These are phyloP conservation scores for Neosilurus hyrtlii DNA, from an alignment of 2,797 vertebrate genomes.

Conservation along the genomic window DNA sequence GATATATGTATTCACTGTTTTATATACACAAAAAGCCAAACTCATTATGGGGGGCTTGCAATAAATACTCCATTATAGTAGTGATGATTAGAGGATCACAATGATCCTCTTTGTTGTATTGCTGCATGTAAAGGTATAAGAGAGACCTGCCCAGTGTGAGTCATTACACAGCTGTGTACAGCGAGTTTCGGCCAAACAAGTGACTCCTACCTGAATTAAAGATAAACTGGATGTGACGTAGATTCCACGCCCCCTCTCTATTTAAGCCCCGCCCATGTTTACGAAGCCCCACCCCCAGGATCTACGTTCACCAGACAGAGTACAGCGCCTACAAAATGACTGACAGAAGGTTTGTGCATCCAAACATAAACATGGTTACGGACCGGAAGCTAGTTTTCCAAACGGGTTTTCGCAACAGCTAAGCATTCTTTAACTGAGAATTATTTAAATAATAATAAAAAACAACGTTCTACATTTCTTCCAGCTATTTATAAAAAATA, in stretches of 20 bases:
- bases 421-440: too few relatives aligned
- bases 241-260: neutral
- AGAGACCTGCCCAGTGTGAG: conserved; percentile 4
- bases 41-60: neutral
- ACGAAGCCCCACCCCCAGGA: neutral
- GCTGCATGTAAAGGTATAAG: neutral
- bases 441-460: too few relatives aligned
- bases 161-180: neutral
- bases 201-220: neutral
- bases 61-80: too few relatives aligned
- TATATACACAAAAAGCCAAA: neutral
- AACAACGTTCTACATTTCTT: neutral
- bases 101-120: neutral
- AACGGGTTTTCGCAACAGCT: neutral
- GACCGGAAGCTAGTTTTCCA: neutral
- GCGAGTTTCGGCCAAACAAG: conserved; percentile 5
- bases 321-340: neutral
- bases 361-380: neutral
- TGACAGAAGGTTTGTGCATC: neutral
- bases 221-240: neutral
- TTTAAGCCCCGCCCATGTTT: neutral
- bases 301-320: neutral
- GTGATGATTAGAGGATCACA: too few relatives aligned
- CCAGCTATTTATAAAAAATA: neutral
- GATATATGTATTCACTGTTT: neutral